Conservation (phyloP, 1,140 invertebrate species). For the Brachionus asplanchnoidis region DNA sequence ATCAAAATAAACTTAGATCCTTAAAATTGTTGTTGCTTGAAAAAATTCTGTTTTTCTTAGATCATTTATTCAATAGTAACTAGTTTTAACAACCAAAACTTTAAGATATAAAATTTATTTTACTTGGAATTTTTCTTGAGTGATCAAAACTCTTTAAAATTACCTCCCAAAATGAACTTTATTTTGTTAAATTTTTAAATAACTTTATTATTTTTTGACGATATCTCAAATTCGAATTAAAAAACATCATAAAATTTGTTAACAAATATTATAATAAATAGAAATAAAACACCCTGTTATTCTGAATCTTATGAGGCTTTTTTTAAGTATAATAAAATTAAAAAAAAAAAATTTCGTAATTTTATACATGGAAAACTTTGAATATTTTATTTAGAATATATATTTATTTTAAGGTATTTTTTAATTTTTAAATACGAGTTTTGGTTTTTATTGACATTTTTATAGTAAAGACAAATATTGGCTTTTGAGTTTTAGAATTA, state of each 20-base stretch:
- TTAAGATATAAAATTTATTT: too few species aligned
- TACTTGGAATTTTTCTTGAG: too few species aligned
- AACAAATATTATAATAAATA: not conserved
- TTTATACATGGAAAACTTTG: not conserved
- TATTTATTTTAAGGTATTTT: not conserved
- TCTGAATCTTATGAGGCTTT: not conserved
- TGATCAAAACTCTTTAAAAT: too few species aligned
- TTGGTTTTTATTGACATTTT: not conserved
- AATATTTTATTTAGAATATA: not conserved
- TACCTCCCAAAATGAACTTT: too few species aligned
- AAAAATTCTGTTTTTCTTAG: not conserved
- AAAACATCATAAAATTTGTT: not conserved
- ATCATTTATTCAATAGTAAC: not conserved
- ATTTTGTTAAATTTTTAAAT: too few species aligned
- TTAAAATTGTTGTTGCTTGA: not conserved
- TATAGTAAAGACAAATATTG: not conserved
- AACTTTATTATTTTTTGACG: not conserved
- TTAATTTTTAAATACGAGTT: not conserved
- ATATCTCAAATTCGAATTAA: not conserved
- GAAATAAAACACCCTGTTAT: not conserved
- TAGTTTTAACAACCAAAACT: not conserved
- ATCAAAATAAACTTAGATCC: too few species aligned
- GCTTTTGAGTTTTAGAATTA: not conserved
- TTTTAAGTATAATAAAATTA: not conserved
- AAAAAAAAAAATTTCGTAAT: not conserved